Conservation (phyloP, 1,140 invertebrate species). For the Saccostrea cuccullata region DNA sequence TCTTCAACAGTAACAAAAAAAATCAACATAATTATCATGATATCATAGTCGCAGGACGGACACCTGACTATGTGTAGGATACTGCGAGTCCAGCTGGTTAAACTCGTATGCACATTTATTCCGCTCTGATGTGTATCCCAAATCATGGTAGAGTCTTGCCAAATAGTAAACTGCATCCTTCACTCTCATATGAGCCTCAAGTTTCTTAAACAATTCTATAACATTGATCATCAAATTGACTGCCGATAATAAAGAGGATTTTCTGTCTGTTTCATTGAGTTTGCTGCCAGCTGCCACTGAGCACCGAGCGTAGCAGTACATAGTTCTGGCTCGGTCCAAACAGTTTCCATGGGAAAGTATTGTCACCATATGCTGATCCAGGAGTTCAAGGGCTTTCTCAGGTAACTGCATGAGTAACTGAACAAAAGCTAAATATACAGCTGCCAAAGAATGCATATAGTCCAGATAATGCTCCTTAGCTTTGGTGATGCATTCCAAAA, state of each 20-base stretch:
- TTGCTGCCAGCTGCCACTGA: slow-evolving; percentile 82
- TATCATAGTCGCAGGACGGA: slow-evolving; percentile 42
- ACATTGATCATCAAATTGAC: slow-evolving; percentile 84
- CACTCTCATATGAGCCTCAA: slow-evolving; percentile 86
- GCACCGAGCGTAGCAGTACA: slow-evolving; percentile 79
- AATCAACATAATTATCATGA: background rate
- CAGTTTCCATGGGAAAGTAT: slow-evolving; percentile 89
- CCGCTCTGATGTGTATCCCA: slow-evolving; percentile 69
- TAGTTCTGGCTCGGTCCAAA: slow-evolving; percentile 86
- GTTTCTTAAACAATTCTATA: slow-evolving; percentile 84
- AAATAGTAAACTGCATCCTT: slow-evolving; percentile 82
- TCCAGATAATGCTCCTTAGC: slow-evolving; percentile 87
- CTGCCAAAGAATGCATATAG: slow-evolving; percentile 86
- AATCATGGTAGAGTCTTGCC: slow-evolving; percentile 72
- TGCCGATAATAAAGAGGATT: slow-evolving; percentile 79
- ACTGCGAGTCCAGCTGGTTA: slow-evolving; percentile 72
- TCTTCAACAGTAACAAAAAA: background rate
- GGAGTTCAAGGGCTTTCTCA: slow-evolving; percentile 85
- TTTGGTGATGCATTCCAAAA: slow-evolving; percentile 86
- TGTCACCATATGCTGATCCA: slow-evolving; percentile 85
- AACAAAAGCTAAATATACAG: slow-evolving; percentile 87
- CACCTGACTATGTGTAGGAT: slow-evolving; percentile 66
- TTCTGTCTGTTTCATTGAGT: slow-evolving; percentile 76
- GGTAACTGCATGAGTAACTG: slow-evolving; percentile 86
- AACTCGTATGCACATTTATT: slow-evolving; percentile 76